Evolutionary conservation across 2,888 invertebrate genomes (phyloP).

Genomic region (Drosophila peninsularis): DNA sequence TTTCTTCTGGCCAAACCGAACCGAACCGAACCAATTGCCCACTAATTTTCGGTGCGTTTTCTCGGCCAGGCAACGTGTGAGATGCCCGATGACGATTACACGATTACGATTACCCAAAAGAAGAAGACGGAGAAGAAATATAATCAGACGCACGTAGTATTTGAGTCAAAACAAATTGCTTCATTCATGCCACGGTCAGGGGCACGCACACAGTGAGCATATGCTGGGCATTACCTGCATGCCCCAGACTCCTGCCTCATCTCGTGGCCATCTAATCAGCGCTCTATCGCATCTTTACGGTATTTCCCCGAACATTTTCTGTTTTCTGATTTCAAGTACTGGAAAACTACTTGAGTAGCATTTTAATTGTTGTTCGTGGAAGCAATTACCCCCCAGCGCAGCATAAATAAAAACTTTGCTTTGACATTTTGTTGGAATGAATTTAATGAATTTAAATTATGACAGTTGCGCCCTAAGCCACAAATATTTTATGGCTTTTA

Average conservation of each 20-base stretch:
- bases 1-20: neutral
- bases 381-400: constrained; percentile 54
- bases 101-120: constrained; percentile 41
- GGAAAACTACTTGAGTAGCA: constrained; percentile 70
- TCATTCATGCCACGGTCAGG: constrained; percentile 55
- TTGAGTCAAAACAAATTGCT: constrained; percentile 67
- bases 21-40: constrained; percentile 59
- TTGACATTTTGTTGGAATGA: constrained; percentile 60
- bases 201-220: constrained; percentile 26
- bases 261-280: constrained; percentile 48
- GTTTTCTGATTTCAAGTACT: constrained; percentile 9
- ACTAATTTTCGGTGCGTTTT: constrained; percentile 76
- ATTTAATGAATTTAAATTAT: constrained; percentile 78
- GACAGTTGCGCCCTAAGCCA: constrained; percentile 60
- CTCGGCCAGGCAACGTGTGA: constrained; percentile 63
- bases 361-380: constrained; percentile 69
- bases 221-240: constrained; percentile 52
- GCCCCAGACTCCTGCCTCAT: constrained; percentile 4
- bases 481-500: constrained; percentile 70
- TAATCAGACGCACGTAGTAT: constrained; percentile 58
- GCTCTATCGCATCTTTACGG: constrained; percentile 45
- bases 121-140: constrained; percentile 5
- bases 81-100: constrained; percentile 54
- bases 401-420: constrained; percentile 27
- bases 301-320: constrained; percentile 36